Conservation (phyloP, 2,888 invertebrate genomes). For the Diplolepis rosae region DNA sequence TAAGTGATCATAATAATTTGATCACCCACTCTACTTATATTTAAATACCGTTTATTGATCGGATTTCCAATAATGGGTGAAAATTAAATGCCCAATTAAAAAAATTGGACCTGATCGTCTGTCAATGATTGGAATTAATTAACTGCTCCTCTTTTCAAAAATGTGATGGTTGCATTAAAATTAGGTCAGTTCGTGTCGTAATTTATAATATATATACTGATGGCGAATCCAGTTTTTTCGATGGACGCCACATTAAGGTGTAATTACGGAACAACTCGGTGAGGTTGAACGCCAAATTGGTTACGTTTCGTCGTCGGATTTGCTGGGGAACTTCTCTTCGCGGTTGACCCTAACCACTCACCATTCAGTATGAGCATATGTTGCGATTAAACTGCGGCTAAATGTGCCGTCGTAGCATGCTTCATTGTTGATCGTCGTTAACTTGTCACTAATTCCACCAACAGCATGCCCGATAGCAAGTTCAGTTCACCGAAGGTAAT, state of each 20-base stretch:
- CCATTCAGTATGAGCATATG: not conserved
- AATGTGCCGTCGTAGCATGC: constrained; percentile 10
- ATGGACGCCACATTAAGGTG: not conserved
- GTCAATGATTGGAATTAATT: no score
- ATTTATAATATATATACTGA: not conserved
- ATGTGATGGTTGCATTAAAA: not conserved
- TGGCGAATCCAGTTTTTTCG: not conserved
- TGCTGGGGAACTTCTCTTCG: not conserved
- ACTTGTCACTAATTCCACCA: not conserved
- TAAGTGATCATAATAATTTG: no score
- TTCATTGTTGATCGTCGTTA: constrained; percentile 8
- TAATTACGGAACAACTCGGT: not conserved
- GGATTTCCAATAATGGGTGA: no score
- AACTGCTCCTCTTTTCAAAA: no score
- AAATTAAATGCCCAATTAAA: no score
- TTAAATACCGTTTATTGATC: no score
- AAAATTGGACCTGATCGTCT: no score
- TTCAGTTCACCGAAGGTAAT: not conserved
- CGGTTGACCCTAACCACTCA: constrained; percentile 13
- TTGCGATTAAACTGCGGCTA: constrained; percentile 14
- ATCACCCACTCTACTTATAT: no score
- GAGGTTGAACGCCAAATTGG: not conserved
- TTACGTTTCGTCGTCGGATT: not conserved
- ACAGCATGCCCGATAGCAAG: not conserved
- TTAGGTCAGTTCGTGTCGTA: not conserved